A percentile compares a stretch with the other conserved stretches of the same genome.
Conservation (phyloP, 2,113 vertebrate genomes). For the Illadopsis cleaveri region DNA sequence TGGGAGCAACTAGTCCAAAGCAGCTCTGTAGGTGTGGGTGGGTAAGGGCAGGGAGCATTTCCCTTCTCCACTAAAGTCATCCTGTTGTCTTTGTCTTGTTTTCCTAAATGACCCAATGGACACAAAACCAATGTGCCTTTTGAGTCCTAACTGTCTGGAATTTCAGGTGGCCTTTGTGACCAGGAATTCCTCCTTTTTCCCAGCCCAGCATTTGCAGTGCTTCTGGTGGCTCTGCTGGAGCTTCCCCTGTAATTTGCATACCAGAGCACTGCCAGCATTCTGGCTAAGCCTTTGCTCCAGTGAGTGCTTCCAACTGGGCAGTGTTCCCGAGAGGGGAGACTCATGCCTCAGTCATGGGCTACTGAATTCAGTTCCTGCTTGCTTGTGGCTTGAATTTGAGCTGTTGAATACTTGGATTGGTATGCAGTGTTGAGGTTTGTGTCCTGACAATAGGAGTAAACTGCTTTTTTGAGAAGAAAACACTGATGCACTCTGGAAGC, state of each 20-base stretch:
- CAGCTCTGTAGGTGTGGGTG: background rate
- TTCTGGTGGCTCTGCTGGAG: background rate
- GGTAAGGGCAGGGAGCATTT: background rate
- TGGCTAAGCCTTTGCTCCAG: background rate
- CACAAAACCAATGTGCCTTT: background rate
- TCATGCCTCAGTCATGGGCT: background rate
- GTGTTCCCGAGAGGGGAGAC: background rate
- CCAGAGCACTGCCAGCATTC: background rate
- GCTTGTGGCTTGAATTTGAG: background rate
- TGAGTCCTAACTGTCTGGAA: background rate
- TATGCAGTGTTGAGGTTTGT: background rate
- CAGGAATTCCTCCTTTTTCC: background rate
- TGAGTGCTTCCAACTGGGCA: background rate
- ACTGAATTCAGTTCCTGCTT: background rate
- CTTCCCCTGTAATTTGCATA: background rate
- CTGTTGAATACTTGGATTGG: background rate
- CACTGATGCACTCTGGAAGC: accelerated
- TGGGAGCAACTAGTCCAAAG: background rate
- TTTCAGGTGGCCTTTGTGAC: background rate
- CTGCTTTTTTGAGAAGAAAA: background rate
- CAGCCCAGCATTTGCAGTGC: background rate
- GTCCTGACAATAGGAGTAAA: background rate
- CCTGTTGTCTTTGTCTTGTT: background rate
- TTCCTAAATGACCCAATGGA: background rate
- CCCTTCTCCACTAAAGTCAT: background rate